Evolutionary conservation across 2,113 vertebrate genomes (phyloP).

Genomic region (Oreochromis spilurus): DNA sequence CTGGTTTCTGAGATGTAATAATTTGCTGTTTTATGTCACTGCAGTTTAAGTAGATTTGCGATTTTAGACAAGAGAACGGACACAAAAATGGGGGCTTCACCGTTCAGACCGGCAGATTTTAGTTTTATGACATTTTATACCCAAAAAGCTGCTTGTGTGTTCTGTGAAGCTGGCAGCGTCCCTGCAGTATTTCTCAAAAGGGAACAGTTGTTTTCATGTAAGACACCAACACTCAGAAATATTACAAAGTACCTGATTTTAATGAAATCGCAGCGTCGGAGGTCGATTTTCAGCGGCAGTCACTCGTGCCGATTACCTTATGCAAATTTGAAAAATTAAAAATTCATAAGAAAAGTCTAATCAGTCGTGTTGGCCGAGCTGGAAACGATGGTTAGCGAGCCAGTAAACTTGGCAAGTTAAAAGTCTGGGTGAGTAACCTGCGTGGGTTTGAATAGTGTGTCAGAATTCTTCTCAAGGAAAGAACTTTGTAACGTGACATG

Average conservation of each 20-base stretch:
- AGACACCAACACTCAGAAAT: not conserved
- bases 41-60: accelerated
- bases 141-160: not conserved
- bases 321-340: not conserved
- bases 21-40: not conserved
- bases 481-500: not conserved
- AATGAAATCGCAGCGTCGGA: not conserved
- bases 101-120: accelerated
- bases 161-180: not conserved
- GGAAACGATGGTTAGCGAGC: not conserved
- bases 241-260: not conserved
- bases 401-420: not conserved
- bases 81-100: not conserved
- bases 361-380: not conserved
- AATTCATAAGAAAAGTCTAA: not conserved
- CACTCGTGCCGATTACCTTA: accelerated
- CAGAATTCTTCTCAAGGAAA: not conserved
- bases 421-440: not conserved
- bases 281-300: not conserved
- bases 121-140: not conserved
- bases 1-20: not conserved
- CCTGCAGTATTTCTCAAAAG: not conserved
- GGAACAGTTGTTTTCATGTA: not conserved
- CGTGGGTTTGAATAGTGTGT: accelerated
- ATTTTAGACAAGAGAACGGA: not conserved